Conservation (phyloP, 2,797 vertebrate genomes). For the Anas acuta region DNA sequence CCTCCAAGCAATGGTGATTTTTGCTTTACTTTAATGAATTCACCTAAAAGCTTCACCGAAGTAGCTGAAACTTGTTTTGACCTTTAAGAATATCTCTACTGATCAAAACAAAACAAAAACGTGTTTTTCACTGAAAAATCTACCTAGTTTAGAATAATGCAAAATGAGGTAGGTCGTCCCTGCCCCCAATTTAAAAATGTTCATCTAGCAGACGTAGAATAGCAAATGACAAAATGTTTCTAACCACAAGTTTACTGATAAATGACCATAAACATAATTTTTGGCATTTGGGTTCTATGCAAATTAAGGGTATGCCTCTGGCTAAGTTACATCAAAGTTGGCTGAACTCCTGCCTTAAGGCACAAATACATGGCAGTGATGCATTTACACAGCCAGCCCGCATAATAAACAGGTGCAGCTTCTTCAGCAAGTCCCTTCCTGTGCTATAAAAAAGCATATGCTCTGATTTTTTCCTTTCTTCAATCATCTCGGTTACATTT, state of each 20-base stretch:
- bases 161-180: not conserved
- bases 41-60: constrained; percentile 25
- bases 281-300: not conserved
- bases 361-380: not conserved
- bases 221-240: not conserved
- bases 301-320: constrained; percentile 11
- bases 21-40: not conserved
- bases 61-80: constrained; percentile 15
- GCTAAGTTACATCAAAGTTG: constrained; percentile 2
- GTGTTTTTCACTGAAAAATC: not conserved
- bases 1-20: not conserved
- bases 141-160: not conserved
- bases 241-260: not conserved
- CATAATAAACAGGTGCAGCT: not conserved
- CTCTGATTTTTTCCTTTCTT: not conserved
- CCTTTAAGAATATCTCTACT: not conserved
- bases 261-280: not conserved
- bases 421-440: constrained; percentile 6
- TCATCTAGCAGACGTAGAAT: not conserved
- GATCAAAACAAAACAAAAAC: not conserved
- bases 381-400: not conserved
- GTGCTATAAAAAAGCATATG: not conserved
- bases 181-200: not conserved
- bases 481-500: not conserved
- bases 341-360: constrained; percentile 13